A percentile compares a stretch with the other conserved stretches of the same genome.
phyloP scores from a whole-genome alignment of 2,888 invertebrate genomes.

The Himalopsyche kuldschensis region DNA sequence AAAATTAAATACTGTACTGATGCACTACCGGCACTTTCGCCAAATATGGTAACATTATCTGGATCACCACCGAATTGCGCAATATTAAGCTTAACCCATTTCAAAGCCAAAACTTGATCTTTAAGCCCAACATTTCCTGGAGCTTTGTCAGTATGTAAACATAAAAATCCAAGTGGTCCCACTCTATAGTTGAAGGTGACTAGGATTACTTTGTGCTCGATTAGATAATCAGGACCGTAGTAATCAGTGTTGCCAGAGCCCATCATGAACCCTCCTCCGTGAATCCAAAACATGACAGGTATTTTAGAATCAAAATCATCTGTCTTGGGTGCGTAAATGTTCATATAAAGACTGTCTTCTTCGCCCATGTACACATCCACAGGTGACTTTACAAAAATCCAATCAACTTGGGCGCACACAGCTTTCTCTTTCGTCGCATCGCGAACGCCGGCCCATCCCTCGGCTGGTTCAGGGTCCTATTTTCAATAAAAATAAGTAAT shows the following conservation, averaged over 20 bases:
- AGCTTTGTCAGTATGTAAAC: slow-evolving; percentile 26
- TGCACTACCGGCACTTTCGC: slow-evolving; percentile 34
- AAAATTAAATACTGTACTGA: slow-evolving; percentile 21
- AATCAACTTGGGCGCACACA: slow-evolving; percentile 18
- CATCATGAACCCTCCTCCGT: slow-evolving; percentile 30
- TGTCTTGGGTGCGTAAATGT: slow-evolving; percentile 27
- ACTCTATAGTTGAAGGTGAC: slow-evolving; percentile 34
- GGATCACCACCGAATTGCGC: slow-evolving; percentile 29
- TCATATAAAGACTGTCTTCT: slow-evolving; percentile 34
- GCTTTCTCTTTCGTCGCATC: slow-evolving; percentile 24
- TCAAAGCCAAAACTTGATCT: slow-evolving; percentile 34
- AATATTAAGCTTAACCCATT: slow-evolving; percentile 33
- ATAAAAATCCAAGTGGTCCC: slow-evolving; percentile 30
- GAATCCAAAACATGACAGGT: slow-evolving; percentile 37
- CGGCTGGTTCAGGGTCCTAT: slow-evolving; percentile 24
- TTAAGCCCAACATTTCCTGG: slow-evolving; percentile 36
- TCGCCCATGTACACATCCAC: slow-evolving; percentile 9
- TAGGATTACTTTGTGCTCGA: slow-evolving; percentile 23
- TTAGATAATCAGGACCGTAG: slow-evolving; percentile 29
- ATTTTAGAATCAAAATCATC: background rate
- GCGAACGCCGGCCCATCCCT: slow-evolving; percentile 19
- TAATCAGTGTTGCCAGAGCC: slow-evolving; percentile 25
- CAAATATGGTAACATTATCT: slow-evolving; percentile 32
- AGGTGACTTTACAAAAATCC: background rate
- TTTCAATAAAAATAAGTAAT: background rate